Base-by-base conservation (phyloP, 2,113 vertebrate genomes). In the Pseudorectes ferrugineus region DNA sequence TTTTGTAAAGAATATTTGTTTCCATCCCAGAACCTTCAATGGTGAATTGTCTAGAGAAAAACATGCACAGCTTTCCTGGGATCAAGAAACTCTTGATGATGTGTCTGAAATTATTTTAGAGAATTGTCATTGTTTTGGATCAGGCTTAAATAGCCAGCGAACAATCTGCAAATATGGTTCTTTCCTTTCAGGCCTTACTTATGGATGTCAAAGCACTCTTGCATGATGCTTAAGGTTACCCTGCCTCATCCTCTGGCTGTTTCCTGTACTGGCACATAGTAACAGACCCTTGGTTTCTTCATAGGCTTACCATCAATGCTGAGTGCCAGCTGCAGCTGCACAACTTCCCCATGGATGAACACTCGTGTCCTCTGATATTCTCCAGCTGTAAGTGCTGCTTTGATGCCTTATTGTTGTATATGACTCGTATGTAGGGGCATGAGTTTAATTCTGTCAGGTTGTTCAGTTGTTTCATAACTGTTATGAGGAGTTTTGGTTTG, bases 321-420 rank as follows among this genome's bases (percentile, higher is more conserved):
- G 99, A 99, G 85, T 99, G 99, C 91, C 99, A 99, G 97, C 97
- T 99, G 71, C 99, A 99, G 96, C 98, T 99, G 29, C 99, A 99
- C 96, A 99, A 99, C 97, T 99, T 99, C 90, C 99, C 99, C 38
- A 99, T 99, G 99, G 99, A 99, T 82, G 98, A 99, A 51, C 99
- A 99, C 85, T 99, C 99, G 1, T 99, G 99, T 92, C 99, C 99
- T 1, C 98, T 99, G 96, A 98, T 99, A 95, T 99, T 99, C 98
- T 99, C 99, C 95, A 99, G 99, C 98, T 99, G 99, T 99, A 97
- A 99, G 99, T 99, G 98, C 81, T 92, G 28, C 29, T 85, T 84
- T 62, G 42, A 49, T 66, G 46, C 25, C 31, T 58, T 74, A 13
- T 26, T 78, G 28, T 43, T 85, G 8, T 86, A 24, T 48, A 9